Conservation (phyloP, 2,113 vertebrate species). For the Aspidoscelis tigris region DNA sequence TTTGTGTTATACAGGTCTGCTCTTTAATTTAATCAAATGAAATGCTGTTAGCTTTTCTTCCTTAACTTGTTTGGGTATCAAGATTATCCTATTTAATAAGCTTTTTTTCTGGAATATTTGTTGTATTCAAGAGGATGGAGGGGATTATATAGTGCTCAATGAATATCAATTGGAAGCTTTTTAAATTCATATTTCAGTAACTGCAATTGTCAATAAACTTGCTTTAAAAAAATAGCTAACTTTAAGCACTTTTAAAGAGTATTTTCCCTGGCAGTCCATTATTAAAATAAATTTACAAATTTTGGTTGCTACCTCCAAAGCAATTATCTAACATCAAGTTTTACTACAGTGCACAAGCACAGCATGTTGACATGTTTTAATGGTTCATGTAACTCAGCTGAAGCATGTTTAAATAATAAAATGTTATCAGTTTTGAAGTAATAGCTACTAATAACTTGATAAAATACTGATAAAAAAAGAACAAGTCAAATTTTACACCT, state of each 20-base stretch:
- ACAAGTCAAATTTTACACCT: slow-evolving; percentile 64
- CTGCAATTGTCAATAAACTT: too few relatives aligned
- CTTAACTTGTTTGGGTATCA: too few relatives aligned
- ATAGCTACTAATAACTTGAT: slow-evolving; percentile 54
- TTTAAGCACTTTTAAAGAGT: too few relatives aligned
- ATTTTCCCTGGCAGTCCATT: not conserved
- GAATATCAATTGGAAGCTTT: too few relatives aligned
- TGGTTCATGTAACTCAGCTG: not conserved
- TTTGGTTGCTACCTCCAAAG: not conserved
- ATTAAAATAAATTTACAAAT: slow-evolving; percentile 7
- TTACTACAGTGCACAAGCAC: not conserved
- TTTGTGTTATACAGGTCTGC: too few relatives aligned
- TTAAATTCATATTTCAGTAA: too few relatives aligned
- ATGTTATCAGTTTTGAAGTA: slow-evolving; percentile 36
- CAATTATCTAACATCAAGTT: not conserved
- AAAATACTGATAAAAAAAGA: slow-evolving; percentile 63
- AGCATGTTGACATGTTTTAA: slow-evolving; percentile 2
- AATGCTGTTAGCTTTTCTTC: too few relatives aligned
- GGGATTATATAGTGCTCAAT: too few relatives aligned
- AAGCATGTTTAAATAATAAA: slow-evolving; percentile 27
- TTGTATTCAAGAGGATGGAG: too few relatives aligned
- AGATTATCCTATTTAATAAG: too few relatives aligned
- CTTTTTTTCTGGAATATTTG: too few relatives aligned
- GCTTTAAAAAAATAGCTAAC: slow-evolving; percentile 2
- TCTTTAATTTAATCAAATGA: too few relatives aligned